A percentile compares a stretch with the other conserved stretches of the same genome.
These are phyloP conservation scores for Phenganax subtilis DNA, from an alignment of 92 coral and sea anemone genomes.

Conservation along the genomic window DNA sequence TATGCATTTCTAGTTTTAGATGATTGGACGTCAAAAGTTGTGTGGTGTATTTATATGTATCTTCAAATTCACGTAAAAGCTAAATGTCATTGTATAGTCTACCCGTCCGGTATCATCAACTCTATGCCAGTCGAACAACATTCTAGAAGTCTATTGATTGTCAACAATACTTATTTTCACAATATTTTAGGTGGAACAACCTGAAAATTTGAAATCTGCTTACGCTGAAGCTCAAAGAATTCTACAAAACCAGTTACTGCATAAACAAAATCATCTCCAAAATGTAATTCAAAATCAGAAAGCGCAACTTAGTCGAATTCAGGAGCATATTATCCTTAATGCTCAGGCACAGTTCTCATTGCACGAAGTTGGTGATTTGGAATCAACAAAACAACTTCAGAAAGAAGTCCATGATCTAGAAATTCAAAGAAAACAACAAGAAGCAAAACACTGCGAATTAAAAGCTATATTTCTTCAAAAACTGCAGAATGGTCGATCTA, in stretches of 20 bases:
- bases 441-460: conserved; percentile 17
- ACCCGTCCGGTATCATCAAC: no score
- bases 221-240: conserved; percentile 78
- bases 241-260: conserved; percentile 72
- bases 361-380: conserved; percentile 19
- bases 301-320: conserved; percentile 68
- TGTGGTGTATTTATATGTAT: no score
- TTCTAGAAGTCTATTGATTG: no score
- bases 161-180: neutral
- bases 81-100: no score
- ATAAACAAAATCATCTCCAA: conserved; percentile 66
- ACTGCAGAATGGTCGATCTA: neutral
- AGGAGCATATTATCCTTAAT: conserved; percentile 83
- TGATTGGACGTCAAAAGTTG: no score
- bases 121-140: no score
- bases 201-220: neutral
- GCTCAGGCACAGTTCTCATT: conserved; percentile 80
- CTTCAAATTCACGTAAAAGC: no score
- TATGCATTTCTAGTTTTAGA: no score
- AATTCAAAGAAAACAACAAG: conserved; percentile 42
- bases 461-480: neutral
- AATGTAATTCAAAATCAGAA: conserved; percentile 67
- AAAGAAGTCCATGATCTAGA: conserved; percentile 30
- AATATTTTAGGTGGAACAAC: neutral
- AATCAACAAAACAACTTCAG: conserved; percentile 28